These are phyloP conservation scores for Manis pentadactyla DNA, from an alignment of 2,797 vertebrate genomes.

Conservation along the genomic window DNA sequence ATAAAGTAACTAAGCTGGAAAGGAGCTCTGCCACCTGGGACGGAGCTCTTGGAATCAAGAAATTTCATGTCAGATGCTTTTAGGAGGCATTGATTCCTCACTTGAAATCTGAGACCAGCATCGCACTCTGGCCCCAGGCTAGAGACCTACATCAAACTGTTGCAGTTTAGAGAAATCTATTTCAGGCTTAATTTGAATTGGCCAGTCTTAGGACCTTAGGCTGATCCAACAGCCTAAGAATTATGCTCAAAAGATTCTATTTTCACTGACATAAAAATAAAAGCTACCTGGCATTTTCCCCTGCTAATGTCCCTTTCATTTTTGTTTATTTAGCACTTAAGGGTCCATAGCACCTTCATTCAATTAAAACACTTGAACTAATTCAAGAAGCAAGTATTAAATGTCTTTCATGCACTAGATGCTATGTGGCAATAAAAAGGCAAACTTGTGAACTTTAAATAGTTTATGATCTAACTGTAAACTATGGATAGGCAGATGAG, in stretches of 20 bases:
- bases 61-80: neutral
- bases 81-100: neutral
- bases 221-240: neutral
- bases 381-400: conserved; percentile 17
- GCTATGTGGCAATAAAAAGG: neutral
- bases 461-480: conserved; percentile 21
- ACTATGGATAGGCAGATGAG: neutral
- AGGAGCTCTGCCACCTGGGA: neutral
- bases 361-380: conserved; percentile 32
- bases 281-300: neutral
- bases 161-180: conserved; percentile 49
- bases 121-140: neutral
- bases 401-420: neutral
- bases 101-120: neutral
- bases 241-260: conserved; percentile 13
- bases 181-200: conserved; percentile 53
- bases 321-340: neutral
- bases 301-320: neutral
- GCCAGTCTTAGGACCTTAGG: neutral
- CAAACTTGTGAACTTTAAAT: neutral
- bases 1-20: neutral
- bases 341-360: neutral
- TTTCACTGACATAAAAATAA: conserved; percentile 50
- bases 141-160: conserved; percentile 41
- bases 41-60: neutral